Base-by-base conservation (phyloP, 2,888 invertebrate species). In the Chymomyza procnemis region DNA sequence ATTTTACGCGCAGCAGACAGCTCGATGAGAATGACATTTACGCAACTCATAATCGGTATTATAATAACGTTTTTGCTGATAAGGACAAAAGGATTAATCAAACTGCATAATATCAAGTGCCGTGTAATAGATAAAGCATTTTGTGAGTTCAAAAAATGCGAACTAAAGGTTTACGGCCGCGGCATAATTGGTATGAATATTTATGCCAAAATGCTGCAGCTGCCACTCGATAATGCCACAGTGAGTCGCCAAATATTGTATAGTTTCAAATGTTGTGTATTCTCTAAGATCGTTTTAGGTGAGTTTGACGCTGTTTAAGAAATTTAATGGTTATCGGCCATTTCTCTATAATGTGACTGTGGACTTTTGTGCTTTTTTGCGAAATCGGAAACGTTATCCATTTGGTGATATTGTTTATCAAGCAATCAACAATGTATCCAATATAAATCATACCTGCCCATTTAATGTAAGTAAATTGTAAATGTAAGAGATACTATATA, bases 311-410 rank as follows among this genome's bases (percentile, higher is more conserved):
- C 60, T 80, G 4, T 70, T 66, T 46, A 76, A 73, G 48, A 77
- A 71, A 48, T 72, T 78, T 1, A 80, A 78, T 41, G 78, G 76
- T 16, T 80, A 80, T 67, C 75, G 50, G 0, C 71, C 80, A 0
- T 76, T 66, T 48, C 26, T 80, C 8, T 47, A 81, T 1, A 80
- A 82, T 54, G 67, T 70, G 18, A 74, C 67, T 5, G 14, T 76
- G 0, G 80, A 80, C 41, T 82, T 65, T 4, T 80, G 80, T 47
- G 69, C 66, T 46, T 80, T 75, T 50, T 69, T 80, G 71, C 63
- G 69, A 8, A 79, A 78, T 58, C 72, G 73, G 1, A 57, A 50
- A 21, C 66, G 69, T 0, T 66, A 79, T 62, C 12, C 60, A 4
- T 54, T 83, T 8, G 66, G 80, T 3, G 14, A 78, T 1, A 50